A percentile compares a stretch with the other conserved stretches of the same genome.
These are phyloP conservation scores for Onthophagus taurus DNA, from an alignment of 1,140 invertebrate species.

Conservation along the genomic window DNA sequence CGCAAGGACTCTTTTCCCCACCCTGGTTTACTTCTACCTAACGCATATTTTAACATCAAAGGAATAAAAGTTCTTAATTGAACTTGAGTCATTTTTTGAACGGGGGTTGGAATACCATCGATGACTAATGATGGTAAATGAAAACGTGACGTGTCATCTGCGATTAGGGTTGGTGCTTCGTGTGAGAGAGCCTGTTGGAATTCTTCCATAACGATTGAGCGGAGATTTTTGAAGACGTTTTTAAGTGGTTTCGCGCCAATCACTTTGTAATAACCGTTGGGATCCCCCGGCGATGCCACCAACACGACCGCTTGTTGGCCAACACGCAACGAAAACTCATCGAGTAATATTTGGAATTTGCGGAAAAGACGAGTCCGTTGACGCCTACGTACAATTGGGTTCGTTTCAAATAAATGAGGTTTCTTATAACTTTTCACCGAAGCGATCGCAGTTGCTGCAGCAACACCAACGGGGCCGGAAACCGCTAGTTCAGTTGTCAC, in stretches of 20 bases:
- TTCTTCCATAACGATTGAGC: constrained; percentile 88
- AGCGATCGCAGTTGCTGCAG: constrained; percentile 91
- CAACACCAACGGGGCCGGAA: constrained; percentile 91
- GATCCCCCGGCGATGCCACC: constrained; percentile 94
- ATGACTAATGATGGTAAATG: constrained; percentile 92
- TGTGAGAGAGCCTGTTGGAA: constrained; percentile 85
- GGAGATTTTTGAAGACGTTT: constrained; percentile 87
- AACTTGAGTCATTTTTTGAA: constrained; percentile 98
- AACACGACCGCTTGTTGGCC: constrained; percentile 96
- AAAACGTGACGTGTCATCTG: constrained; percentile 86
- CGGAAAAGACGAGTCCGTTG: constrained; percentile 90
- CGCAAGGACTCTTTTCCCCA: constrained; percentile 93
- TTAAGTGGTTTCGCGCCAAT: constrained; percentile 95
- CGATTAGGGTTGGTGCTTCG: constrained; percentile 84
- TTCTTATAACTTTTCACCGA: constrained; percentile 92
- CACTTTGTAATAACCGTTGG: constrained; percentile 90
- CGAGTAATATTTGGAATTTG: constrained; percentile 87
- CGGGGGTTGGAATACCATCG: constrained; percentile 93
- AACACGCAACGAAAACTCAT: constrained; percentile 92
- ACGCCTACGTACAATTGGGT: constrained; percentile 90
- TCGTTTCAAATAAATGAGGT: constrained; percentile 95
- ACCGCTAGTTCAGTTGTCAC: constrained; percentile 92
- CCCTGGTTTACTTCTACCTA: constrained; percentile 89
- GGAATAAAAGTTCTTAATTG: constrained; percentile 93
- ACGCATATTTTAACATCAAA: constrained; percentile 96